These are phyloP conservation scores for Poeciliopsis gracilis DNA, from an alignment of 2,797 vertebrate species.

Conservation along the genomic window DNA sequence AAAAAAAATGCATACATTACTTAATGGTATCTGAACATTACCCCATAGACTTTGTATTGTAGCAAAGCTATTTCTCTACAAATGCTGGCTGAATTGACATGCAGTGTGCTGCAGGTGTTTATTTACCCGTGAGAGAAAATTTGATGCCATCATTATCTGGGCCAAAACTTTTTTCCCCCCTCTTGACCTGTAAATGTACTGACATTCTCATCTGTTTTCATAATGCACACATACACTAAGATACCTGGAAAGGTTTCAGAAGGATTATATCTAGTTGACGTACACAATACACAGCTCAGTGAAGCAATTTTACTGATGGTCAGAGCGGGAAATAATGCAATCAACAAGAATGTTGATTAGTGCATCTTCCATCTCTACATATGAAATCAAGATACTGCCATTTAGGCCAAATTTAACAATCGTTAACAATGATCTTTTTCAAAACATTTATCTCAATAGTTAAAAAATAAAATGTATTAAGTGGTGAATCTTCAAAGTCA, in stretches of 20 bases:
- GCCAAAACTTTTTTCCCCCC: not conserved
- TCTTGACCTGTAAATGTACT: conserved; percentile 15
- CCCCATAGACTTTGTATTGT: not conserved
- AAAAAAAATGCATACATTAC: not conserved
- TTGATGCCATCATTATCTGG: not conserved
- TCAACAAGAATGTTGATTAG: conserved; percentile 3
- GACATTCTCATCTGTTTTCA: conserved; percentile 5
- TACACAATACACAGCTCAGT: not conserved
- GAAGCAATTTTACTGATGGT: not conserved
- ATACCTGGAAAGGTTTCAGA: not conserved
- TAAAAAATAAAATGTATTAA: no score
- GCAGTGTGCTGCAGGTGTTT: not conserved
- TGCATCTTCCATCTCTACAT: conserved; percentile 9
- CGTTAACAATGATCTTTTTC: not conserved
- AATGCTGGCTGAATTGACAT: not conserved
- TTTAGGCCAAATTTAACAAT: not conserved
- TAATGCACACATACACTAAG: not conserved
- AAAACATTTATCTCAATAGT: no score
- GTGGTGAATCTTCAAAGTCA: no score
- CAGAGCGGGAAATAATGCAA: not conserved
- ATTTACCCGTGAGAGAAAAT: not conserved
- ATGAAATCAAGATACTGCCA: conserved; percentile 4
- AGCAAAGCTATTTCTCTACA: not conserved
- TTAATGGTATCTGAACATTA: not conserved
- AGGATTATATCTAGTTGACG: not conserved